Evolutionary conservation across 2,888 invertebrate genomes (phyloP).

Genomic region (Thumatha senex): DNA sequence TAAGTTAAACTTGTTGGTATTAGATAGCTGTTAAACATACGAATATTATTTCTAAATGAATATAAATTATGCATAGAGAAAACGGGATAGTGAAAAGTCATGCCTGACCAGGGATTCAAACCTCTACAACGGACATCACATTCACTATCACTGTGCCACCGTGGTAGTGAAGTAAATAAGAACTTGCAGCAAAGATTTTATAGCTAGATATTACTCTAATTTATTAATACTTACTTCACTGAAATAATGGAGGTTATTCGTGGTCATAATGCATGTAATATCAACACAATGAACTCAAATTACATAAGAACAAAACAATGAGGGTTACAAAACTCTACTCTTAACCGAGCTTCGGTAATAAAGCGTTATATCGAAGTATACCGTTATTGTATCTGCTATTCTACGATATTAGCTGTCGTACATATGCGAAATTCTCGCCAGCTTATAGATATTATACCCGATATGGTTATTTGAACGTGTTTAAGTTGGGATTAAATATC

Average conservation of each 20-base stretch:
- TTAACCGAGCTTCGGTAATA: conserved; percentile 29
- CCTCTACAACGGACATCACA: too few species aligned
- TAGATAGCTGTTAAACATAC: too few species aligned
- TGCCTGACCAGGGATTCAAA: too few species aligned
- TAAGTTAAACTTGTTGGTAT: too few species aligned
- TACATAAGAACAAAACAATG: conserved; percentile 37
- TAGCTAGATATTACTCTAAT: conserved; percentile 13
- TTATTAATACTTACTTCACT: neutral
- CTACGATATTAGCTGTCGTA: too few species aligned
- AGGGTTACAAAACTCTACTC: conserved; percentile 22
- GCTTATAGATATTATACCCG: neutral
- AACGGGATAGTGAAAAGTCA: too few species aligned
- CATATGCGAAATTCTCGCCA: neutral
- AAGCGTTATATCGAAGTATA: conserved; percentile 26
- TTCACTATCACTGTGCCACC: too few species aligned
- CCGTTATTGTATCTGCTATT: neutral
- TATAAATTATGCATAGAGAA: too few species aligned
- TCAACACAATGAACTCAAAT: conserved; percentile 38
- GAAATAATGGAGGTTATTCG: conserved; percentile 3
- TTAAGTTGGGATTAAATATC: neutral
- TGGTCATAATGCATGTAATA: conserved; percentile 23
- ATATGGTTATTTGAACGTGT: neutral
- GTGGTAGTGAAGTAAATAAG: too few species aligned
- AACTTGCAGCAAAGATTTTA: too few species aligned
- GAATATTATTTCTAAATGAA: too few species aligned